Percentiles rank a stretch among this genome's conserved stretches.
Evolutionary conservation across 2,888 invertebrate genomes (phyloP).

Genomic region (Scrobipalpa costella): DNA sequence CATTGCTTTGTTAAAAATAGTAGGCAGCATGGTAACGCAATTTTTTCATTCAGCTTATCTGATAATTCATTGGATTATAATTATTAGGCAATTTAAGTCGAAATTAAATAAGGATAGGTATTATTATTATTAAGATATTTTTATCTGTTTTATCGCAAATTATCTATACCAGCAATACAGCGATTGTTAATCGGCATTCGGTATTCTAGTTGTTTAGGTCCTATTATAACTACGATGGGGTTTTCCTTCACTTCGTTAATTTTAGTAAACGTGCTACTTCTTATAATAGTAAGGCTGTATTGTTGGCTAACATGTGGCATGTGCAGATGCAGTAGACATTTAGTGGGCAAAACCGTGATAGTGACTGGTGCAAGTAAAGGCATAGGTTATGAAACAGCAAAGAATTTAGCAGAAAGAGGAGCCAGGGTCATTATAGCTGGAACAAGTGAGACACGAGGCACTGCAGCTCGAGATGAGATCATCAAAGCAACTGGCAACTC

Average conservation of each 20-base stretch:
- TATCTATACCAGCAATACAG: no score
- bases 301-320: conserved; percentile 52
- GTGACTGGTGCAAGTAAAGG: conserved; percentile 92
- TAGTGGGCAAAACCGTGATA: conserved; percentile 91
- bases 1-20: background rate
- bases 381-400: conserved; percentile 89
- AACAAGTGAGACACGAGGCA: conserved; percentile 85
- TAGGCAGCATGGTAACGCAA: background rate
- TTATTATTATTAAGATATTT: no score
- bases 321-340: conserved; percentile 54
- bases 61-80: background rate
- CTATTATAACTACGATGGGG: background rate
- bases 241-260: conserved; percentile 38
- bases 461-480: conserved; percentile 66
- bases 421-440: conserved; percentile 91
- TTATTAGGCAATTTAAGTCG: background rate
- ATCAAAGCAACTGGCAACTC: conserved; percentile 50
- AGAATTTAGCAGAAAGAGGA: conserved; percentile 85
- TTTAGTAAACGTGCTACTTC: conserved; percentile 36
- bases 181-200: no score
- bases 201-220: background rate
- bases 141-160: no score
- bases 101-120: background rate
- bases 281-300: conserved; percentile 37
- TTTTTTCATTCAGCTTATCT: background rate